Base-by-base conservation (phyloP, 2,113 vertebrate species). In the Macrotis lagotis region DNA sequence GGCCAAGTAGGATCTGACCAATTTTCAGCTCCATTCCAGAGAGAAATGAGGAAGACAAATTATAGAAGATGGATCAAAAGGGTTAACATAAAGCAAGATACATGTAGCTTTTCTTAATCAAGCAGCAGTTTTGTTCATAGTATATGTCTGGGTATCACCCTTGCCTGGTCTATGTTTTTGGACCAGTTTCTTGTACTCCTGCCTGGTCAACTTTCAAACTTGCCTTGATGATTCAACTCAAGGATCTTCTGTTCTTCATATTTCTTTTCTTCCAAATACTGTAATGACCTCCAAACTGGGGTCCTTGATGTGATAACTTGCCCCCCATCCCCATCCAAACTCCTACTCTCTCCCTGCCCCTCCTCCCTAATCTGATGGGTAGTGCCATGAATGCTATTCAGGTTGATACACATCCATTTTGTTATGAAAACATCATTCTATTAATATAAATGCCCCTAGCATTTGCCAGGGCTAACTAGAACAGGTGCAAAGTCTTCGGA, bases 1-100 rank as follows among this genome's bases (percentile, higher is more conserved):
- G 88, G 98, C 98, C 98, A 98, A 97, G 93, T 92, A 97, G 98
- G 98, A 98, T 97, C 98, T 99, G 98, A 98, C 89, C 97, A 59
- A 94, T 97, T 96, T 97, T 96, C 93, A 92, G 97, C 11, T 24
- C 94, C 96, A 91, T 97, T 97, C 97, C 96, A 95, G 93, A 98
- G 98, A 98, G 98, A 98, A 97, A 98, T 96, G 96, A 26, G 94
- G 96, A 96, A 96, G 98, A 97, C 97, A 98, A 97, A 90, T 93
- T 95, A 93, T n/a, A 83, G 89, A 90, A 97, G 94, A 92, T 90
- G 89, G 90, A 96, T 90, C n/a, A 48, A 26, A 48, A 96, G 91
- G 51, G 92, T 48, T 8, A 92, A 74, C n/a, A 14, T 51, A 90
- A 0, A 94, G 91, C 52, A 9, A 48, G 55, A 49, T 91, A 88